A percentile compares a stretch with the other conserved stretches of the same genome.
phyloP scores from a whole-genome alignment of 92 coral and sea anemone species.

The Porites evermanni region DNA sequence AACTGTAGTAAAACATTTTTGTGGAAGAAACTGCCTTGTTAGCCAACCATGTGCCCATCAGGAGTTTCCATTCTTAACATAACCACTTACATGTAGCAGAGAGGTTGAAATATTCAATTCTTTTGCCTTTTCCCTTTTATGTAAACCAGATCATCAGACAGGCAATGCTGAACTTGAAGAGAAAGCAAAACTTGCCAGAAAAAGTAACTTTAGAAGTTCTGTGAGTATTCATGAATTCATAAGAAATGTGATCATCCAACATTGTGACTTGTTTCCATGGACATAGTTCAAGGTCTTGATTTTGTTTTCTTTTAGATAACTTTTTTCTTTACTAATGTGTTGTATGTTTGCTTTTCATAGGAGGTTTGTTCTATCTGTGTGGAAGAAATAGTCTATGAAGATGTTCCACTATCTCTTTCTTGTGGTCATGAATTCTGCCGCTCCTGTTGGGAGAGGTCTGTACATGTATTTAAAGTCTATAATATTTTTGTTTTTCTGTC shows the following conservation, averaged over 20 bases:
- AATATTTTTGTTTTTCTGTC: background rate
- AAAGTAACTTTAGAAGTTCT: conserved; percentile 35
- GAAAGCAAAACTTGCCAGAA: conserved; percentile 27
- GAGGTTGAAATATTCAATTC: no score
- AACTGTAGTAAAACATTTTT: no score
- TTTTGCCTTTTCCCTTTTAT: no score
- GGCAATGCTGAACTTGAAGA: conserved; percentile 55
- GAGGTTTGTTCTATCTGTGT: conserved; percentile 86
- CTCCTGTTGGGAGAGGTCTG: conserved; percentile 93
- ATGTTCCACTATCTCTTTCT: conserved; percentile 74
- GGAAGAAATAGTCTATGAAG: conserved; percentile 65
- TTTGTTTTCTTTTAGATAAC: no score
- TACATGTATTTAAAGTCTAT: background rate
- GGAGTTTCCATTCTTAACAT: no score
- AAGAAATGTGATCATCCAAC: no score
- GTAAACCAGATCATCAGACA: conserved; percentile 51
- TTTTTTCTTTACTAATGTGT: background rate
- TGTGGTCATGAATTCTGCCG: conserved; percentile 94
- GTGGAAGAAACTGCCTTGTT: no score
- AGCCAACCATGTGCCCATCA: no score
- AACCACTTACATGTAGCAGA: no score
- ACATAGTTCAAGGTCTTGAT: background rate
- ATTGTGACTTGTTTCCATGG: background rate
- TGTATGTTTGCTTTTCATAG: conserved; percentile 28
- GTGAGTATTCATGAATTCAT: conserved; percentile 29